Percentiles rank a stretch among this genome's conserved stretches.
These are phyloP conservation scores for Mesopsocus fuscifrons DNA, from an alignment of 2,888 invertebrate genomes.

Conservation along the genomic window DNA sequence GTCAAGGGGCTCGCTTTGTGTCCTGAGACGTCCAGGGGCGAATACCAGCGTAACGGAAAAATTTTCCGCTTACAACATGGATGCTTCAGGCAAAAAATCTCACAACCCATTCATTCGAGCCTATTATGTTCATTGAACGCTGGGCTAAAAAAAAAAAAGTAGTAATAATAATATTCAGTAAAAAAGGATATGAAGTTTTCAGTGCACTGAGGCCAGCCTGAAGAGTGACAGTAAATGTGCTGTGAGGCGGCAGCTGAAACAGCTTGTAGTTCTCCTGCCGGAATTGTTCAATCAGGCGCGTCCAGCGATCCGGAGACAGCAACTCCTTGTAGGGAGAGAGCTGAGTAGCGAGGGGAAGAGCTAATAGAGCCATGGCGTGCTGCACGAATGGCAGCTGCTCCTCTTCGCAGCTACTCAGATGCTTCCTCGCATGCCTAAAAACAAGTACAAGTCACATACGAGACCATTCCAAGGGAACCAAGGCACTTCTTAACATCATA, in stretches of 20 bases:
- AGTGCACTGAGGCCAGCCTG: slow-evolving; percentile 89
- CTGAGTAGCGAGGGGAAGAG: slow-evolving; percentile 65
- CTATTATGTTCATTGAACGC: too few species aligned
- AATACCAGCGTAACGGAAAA: too few species aligned
- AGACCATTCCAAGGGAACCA: too few species aligned
- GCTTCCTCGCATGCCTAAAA: slow-evolving; percentile 69
- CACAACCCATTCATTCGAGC: too few species aligned
- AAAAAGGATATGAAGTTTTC: slow-evolving; percentile 74
- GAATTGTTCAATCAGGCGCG: slow-evolving; percentile 71
- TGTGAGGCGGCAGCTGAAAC: slow-evolving; percentile 79
- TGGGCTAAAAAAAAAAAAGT: too few species aligned
- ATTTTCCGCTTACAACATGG: too few species aligned
- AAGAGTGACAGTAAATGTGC: slow-evolving; percentile 78
- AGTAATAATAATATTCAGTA: too few species aligned
- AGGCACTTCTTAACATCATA: too few species aligned
- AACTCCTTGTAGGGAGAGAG: slow-evolving; percentile 28
- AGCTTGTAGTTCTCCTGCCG: slow-evolving; percentile 84
- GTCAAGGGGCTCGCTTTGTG: too few species aligned
- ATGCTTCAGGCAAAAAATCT: too few species aligned
- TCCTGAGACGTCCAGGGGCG: too few species aligned
- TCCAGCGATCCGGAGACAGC: slow-evolving; percentile 43
- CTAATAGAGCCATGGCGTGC: slow-evolving; percentile 87
- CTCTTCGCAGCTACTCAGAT: slow-evolving; percentile 73
- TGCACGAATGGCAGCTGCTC: slow-evolving; percentile 75
- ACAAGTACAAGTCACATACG: too few species aligned